Evolutionary conservation across 2,797 vertebrate genomes (phyloP).

Genomic region (Rhinogobio ventralis): DNA sequence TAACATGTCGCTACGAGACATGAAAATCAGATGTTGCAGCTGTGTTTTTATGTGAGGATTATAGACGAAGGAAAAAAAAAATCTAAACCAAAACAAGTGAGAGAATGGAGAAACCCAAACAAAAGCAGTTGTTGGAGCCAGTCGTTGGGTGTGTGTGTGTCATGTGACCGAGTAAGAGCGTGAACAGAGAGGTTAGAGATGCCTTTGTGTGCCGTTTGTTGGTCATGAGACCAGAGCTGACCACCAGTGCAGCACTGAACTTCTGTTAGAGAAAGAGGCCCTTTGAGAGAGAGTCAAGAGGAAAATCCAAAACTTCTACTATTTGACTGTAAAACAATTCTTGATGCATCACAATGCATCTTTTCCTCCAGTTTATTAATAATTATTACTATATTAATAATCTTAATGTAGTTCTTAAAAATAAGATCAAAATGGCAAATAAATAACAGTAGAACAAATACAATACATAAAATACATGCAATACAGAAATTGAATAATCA

Average conservation of each 20-base stretch:
- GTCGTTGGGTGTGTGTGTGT: neutral
- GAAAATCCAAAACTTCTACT: neutral
- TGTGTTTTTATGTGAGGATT: too few species aligned
- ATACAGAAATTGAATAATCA: too few species aligned
- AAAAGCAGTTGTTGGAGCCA: conserved; percentile 44
- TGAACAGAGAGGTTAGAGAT: conserved; percentile 24
- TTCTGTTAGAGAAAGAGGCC: conserved; percentile 28
- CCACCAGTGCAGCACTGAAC: neutral
- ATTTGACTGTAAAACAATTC: too few species aligned
- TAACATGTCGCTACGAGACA: conserved; percentile 4
- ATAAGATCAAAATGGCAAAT: too few species aligned
- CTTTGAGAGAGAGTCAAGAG: conserved; percentile 6
- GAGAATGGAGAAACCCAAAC: conserved; percentile 37
- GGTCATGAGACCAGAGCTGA: conserved; percentile 40
- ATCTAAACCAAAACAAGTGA: conserved; percentile 8
- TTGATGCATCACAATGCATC: too few species aligned
- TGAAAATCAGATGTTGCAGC: too few species aligned
- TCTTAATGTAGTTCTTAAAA: too few species aligned
- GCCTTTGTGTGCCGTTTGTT: conserved; percentile 35
- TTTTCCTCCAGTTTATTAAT: too few species aligned
- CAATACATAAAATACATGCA: too few species aligned
- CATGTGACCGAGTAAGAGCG: conserved; percentile 42
- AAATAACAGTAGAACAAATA: too few species aligned
- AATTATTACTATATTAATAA: too few species aligned
- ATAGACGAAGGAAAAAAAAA: neutral